phyloP scores from a whole-genome alignment of 2,797 vertebrate species.

The Clamator glandarius region DNA sequence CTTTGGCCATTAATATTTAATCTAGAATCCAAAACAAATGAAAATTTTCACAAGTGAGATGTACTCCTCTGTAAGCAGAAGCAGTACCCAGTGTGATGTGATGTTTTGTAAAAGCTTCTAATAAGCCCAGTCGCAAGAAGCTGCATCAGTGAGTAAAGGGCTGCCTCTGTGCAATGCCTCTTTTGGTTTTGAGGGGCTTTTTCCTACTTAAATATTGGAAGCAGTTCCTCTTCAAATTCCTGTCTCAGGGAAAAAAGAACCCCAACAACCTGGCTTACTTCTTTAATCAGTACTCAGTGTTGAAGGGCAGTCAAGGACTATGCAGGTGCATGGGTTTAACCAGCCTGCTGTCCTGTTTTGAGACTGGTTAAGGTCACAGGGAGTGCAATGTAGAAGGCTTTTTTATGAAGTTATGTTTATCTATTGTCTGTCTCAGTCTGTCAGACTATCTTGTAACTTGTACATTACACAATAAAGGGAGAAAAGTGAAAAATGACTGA shows the following conservation, averaged over 20 bases:
- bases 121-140: not conserved
- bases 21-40: not conserved
- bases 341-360: not conserved
- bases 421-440: not conserved
- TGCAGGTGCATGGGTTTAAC: not conserved
- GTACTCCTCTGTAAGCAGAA: not conserved
- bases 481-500: slow-evolving; percentile 28
- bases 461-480: not conserved
- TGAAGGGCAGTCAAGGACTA: not conserved
- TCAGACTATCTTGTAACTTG: not conserved
- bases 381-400: not conserved
- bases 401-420: not conserved
- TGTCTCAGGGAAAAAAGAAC: not conserved
- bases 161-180: not conserved
- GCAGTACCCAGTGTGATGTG: not conserved
- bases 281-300: not conserved
- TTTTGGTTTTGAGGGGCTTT: not conserved
- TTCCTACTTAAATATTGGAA: not conserved
- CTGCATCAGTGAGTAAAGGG: not conserved
- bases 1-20: not conserved
- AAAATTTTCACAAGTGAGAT: not conserved
- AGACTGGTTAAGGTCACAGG: not conserved
- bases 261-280: not conserved
- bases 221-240: not conserved
- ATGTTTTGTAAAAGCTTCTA: not conserved